Conservation (phyloP, 2,797 vertebrate species). For the Parauchenoglanis punctatus region DNA sequence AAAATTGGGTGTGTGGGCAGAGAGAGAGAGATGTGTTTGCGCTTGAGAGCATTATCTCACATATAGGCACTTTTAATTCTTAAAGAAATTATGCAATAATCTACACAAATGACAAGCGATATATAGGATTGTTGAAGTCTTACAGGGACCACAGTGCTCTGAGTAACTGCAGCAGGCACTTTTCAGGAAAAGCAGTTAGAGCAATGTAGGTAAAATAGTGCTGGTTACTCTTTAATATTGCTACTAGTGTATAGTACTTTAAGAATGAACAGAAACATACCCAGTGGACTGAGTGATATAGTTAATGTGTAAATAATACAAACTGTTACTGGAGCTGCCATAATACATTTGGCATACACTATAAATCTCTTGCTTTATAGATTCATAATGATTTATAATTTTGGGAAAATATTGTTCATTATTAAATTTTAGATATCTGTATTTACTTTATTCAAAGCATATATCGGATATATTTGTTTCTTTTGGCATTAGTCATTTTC, state of each 20-base stretch:
- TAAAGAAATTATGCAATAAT: constrained; percentile 38
- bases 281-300: not conserved
- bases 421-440: constrained; percentile 21
- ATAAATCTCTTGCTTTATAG: constrained; percentile 33
- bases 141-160: constrained; percentile 26
- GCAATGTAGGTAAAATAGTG: constrained; percentile 9
- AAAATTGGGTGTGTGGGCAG: constrained; percentile 36
- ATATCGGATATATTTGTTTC: not conserved
- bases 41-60: constrained; percentile 58
- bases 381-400: constrained; percentile 11
- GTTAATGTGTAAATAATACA: constrained; percentile 35
- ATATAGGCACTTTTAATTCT: constrained; percentile 47
- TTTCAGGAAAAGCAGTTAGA: not conserved
- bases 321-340: constrained; percentile 8
- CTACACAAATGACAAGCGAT: constrained; percentile 4
- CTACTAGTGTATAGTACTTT: constrained; percentile 6
- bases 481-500: not conserved
- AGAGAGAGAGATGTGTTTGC: constrained; percentile 58
- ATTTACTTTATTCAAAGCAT: not conserved
- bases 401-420: constrained; percentile 22
- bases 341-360: constrained; percentile 15
- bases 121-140: constrained; percentile 8
- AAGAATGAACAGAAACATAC: not conserved
- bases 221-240: not conserved
- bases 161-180: constrained; percentile 14